Evolutionary conservation across 2,797 vertebrate genomes (phyloP), one percentile per base, ranked within the genome.

Genomic region (Hippoglossus hippoglossus): DNA sequence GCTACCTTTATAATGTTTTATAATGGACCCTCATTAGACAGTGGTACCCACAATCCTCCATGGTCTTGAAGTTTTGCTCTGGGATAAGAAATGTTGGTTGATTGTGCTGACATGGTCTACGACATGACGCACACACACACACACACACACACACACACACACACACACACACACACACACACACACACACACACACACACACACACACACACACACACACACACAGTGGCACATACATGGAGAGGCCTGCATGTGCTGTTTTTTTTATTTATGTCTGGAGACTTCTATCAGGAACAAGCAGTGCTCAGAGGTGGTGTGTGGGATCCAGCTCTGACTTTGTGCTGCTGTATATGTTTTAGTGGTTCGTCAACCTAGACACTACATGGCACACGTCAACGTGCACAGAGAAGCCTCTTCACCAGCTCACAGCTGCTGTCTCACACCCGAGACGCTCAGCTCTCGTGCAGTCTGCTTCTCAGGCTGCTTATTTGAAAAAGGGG

Each of bases 251-350:
- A 56, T 64, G 34, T 66, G 44, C 68, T 80, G 28, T 51, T 3
- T 72, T 79, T 84, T 87, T 88, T 92, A 90, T 90, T 90, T 92
- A 87, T 87, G 90, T 94, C 88, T 92, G 77, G 79, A 80, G 81
- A 70, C 73, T 70, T 61, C 15, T 85, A 90, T 91, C 86, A 79
- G 82, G 89, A 91, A 92, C 91, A 91, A 57, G 73, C 79, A 84
- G 84, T 89, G 50, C 86, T 79, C 67, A 63, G 70, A 83, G 54
- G 67, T 21, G 0, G 7, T 75, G 7, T 75, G 80, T 83, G 84
- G 67, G 78, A 87, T 71, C 71, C 65, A 75, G 77, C 66, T 41
- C 63, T 58, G 71, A 75, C 68, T 77, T 39, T 59, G 61, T 31
- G 49, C 54, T 55, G 52, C 77, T 77, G 59, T 67, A 47, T 65